These are phyloP conservation scores for Xestia rhomboidea DNA, from an alignment of 2,888 invertebrate genomes.

Conservation along the genomic window DNA sequence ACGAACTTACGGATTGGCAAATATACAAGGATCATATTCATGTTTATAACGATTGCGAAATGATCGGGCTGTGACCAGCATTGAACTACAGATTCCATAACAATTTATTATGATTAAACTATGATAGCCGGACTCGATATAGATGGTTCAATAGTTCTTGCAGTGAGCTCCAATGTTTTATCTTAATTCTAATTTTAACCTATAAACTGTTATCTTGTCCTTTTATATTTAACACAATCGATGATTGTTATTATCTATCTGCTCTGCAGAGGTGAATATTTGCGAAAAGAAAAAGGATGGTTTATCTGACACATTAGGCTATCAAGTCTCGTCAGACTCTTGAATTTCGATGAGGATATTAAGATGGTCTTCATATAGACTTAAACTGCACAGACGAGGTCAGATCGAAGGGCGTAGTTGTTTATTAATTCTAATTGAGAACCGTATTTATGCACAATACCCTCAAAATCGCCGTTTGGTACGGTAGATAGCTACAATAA, in stretches of 20 bases:
- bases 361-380: background rate
- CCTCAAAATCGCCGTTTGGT: too few relatives aligned
- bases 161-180: constrained; percentile 13
- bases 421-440: too few relatives aligned
- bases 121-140: background rate
- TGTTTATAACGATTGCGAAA: background rate
- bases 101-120: constrained; percentile 1
- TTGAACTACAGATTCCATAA: constrained; percentile 11
- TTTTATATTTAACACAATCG: constrained; percentile 15
- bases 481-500: too few relatives aligned
- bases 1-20: background rate
- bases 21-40: background rate
- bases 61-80: constrained; percentile 3
- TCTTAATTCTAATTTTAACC: constrained; percentile 32
- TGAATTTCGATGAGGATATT: background rate
- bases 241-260: background rate
- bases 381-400: too few relatives aligned
- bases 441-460: too few relatives aligned
- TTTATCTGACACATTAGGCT: background rate
- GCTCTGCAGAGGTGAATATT: constrained; percentile 3
- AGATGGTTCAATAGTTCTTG: constrained; percentile 33
- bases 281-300: background rate
- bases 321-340: background rate
- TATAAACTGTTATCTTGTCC: constrained; percentile 22
- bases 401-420: too few relatives aligned